Percentiles rank a stretch among this genome's conserved stretches.
phyloP scores from a whole-genome alignment of 2,888 invertebrate genomes.

The Noctua janthina region DNA sequence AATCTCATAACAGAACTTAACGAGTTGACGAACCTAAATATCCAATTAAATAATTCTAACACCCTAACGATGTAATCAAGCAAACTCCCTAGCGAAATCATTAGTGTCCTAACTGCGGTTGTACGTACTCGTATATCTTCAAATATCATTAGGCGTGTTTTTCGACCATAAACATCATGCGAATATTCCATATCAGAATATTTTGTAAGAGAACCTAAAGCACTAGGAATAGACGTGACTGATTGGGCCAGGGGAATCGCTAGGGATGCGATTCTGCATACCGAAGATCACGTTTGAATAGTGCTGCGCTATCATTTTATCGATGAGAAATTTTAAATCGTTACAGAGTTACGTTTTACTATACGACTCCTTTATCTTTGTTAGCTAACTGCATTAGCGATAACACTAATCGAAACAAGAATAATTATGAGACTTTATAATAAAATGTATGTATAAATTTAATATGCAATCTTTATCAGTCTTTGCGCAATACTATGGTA shows the following conservation, averaged over 20 bases:
- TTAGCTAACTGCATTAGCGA: constrained; percentile 35
- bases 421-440: not conserved
- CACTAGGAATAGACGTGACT: constrained; percentile 73
- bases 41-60: constrained; percentile 51
- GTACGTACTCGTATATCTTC: constrained; percentile 33
- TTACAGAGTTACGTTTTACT: not conserved
- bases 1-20: constrained; percentile 5
- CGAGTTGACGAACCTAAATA: constrained; percentile 14
- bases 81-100: constrained; percentile 42
- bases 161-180: constrained; percentile 37
- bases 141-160: constrained; percentile 56
- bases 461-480: constrained; percentile 33
- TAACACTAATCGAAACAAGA: constrained; percentile 33
- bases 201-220: constrained; percentile 40
- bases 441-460: not conserved
- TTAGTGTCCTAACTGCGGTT: constrained; percentile 34
- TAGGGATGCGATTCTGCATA: constrained; percentile 82
- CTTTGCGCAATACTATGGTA: constrained; percentile 3
- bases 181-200: constrained; percentile 35
- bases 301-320: constrained; percentile 66
- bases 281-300: constrained; percentile 78
- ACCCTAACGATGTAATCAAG: constrained; percentile 53
- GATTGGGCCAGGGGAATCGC: constrained; percentile 76
- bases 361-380: constrained; percentile 19
- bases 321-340: constrained; percentile 51